These are phyloP conservation scores for Cheilosia grossa DNA, from an alignment of 2,888 invertebrate genomes.

Conservation along the genomic window DNA sequence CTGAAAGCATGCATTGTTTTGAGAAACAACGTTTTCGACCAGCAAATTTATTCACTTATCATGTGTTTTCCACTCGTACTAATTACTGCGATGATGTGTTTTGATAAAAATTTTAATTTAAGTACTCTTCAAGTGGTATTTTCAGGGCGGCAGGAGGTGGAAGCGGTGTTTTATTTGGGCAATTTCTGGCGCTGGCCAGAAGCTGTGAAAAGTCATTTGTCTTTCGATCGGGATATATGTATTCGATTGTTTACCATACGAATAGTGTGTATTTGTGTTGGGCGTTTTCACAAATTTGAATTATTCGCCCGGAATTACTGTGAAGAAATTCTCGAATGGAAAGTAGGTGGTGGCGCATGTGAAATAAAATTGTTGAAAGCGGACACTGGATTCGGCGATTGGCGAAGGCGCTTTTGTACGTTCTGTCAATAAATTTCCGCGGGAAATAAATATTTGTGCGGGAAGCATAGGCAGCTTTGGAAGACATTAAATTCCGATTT, in stretches of 20 bases:
- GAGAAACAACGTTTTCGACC: conserved; percentile 16
- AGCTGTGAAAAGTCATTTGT: conserved; percentile 62
- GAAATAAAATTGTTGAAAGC: neutral
- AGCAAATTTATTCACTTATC: conserved; percentile 61
- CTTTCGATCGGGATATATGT: conserved; percentile 46
- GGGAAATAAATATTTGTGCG: no score
- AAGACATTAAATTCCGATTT: no score
- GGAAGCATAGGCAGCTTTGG: no score
- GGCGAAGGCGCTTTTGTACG: no score
- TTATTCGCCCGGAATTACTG: conserved; percentile 13
- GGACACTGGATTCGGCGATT: neutral
- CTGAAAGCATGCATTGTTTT: conserved; percentile 28
- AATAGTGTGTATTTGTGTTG: conserved; percentile 35
- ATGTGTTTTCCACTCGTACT: conserved; percentile 38
- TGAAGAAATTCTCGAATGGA: conserved; percentile 22
- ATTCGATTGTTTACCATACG: conserved; percentile 42
- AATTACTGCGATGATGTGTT: conserved; percentile 65
- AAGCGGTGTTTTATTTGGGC: conserved; percentile 20
- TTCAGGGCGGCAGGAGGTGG: neutral
- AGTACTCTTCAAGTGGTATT: conserved; percentile 61
- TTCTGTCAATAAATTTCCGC: no score
- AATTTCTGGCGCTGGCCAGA: conserved; percentile 47
- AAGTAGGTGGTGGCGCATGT: neutral
- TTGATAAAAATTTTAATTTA: conserved; percentile 69
- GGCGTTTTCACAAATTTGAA: conserved; percentile 8